These are phyloP conservation scores for Palythoa grandis DNA, from an alignment of 92 coral and sea anemone species.

Conservation along the genomic window DNA sequence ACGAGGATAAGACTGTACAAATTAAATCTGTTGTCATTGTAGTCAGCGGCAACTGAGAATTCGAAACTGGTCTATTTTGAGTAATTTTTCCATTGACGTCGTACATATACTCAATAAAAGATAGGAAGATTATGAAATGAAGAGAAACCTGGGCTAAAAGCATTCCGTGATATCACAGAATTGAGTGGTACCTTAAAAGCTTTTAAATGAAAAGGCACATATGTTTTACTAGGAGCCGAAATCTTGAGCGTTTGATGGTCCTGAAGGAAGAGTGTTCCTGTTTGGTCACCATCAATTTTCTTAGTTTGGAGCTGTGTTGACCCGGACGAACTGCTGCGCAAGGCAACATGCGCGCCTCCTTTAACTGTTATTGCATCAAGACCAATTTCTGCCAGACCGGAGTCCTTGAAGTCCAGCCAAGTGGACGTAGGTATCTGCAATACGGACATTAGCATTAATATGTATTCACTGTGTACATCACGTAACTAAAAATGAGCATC, in stretches of 20 bases:
- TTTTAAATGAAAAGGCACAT: constrained; percentile 61
- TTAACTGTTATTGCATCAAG: constrained; percentile 63
- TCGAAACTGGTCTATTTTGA: no score
- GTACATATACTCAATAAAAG: no score
- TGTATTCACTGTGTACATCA: not conserved
- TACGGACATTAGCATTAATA: not conserved
- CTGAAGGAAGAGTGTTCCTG: constrained; percentile 72
- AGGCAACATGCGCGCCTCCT: constrained; percentile 66
- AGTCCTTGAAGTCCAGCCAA: constrained; percentile 56
- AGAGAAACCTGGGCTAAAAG: no score
- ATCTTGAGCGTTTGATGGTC: constrained; percentile 55
- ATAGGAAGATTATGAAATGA: no score
- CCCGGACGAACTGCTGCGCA: constrained; percentile 32
- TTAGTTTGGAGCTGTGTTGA: constrained; percentile 42
- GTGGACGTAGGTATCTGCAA: constrained; percentile 48
- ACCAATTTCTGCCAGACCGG: constrained; percentile 17
- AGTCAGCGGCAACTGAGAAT: no score
- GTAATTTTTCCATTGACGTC: no score
- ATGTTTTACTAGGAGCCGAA: constrained; percentile 49
- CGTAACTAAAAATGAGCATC: no score
- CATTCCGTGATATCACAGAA: no score
- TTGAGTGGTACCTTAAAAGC: constrained; percentile 56
- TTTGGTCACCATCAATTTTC: constrained; percentile 62
- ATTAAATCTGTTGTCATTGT: no score
- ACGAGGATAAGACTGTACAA: no score